Evolutionary conservation across 2,113 vertebrate species (phyloP).

Genomic region (Pavo muticus): DNA sequence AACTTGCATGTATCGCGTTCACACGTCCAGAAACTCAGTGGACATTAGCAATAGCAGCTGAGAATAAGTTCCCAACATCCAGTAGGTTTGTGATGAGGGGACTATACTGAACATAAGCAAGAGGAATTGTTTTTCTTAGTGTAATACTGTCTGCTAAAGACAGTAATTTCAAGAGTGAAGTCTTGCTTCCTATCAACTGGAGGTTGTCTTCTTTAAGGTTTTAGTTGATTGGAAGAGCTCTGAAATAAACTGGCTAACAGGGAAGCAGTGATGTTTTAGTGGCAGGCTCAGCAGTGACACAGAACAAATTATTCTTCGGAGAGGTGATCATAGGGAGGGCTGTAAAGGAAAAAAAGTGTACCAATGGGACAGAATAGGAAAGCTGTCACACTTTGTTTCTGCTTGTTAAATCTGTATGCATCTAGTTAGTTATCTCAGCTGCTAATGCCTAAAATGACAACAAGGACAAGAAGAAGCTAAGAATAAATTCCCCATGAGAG

Average conservation of each 20-base stretch:
- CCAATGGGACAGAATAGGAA: slow-evolving; percentile 68
- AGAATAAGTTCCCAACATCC: background rate
- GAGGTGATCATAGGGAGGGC: background rate
- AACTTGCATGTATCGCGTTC: background rate
- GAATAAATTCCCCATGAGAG: slow-evolving; percentile 37
- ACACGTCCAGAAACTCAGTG: background rate
- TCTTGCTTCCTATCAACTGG: background rate
- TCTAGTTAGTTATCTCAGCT: slow-evolving; percentile 81
- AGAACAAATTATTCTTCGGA: slow-evolving; percentile 14
- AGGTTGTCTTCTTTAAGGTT: background rate
- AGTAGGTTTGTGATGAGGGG: background rate
- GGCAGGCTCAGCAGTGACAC: slow-evolving; percentile 39
- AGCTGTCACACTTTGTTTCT: slow-evolving; percentile 86
- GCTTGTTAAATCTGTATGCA: slow-evolving; percentile 86
- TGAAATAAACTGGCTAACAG: slow-evolving; percentile 73
- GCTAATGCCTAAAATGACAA: slow-evolving; percentile 56
- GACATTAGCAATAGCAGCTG: background rate
- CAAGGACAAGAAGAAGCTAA: slow-evolving; percentile 6
- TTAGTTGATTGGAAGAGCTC: slow-evolving; percentile 15
- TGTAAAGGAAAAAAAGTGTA: slow-evolving; percentile 11
- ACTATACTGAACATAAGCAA: background rate
- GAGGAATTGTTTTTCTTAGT: background rate
- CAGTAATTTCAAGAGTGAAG: slow-evolving; percentile 1
- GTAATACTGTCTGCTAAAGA: background rate
- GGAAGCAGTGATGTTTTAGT: slow-evolving; percentile 75